Base-by-base conservation (phyloP, 2,888 invertebrate genomes). In the Brachypalpus laphriformis region DNA sequence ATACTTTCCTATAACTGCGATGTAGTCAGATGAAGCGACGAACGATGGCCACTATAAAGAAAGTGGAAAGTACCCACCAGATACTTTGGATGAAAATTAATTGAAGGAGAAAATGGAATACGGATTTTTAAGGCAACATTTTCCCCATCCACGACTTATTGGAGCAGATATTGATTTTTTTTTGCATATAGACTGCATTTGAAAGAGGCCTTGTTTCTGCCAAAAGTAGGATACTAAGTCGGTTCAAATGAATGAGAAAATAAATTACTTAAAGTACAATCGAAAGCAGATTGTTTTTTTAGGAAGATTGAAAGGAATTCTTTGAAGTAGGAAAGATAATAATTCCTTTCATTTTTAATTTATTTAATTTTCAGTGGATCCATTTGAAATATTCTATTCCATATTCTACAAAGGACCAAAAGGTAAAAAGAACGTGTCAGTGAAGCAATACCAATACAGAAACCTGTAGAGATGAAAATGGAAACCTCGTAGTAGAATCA, bases 61-160 rank as follows among this genome's bases (percentile, higher is more conserved):
- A 85, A 85, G 80, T 85, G 83, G 83, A 85, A 85, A 85, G 83
- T 85, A 78, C 77, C 57, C 18, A 59, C 47, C 25, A 63, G 71
- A 72, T 49, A 72, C 45, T 70, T 66, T 78, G 54, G 74, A 80
- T 74, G 80, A 31, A 80, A 80, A 80, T 80, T 80, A 85, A 85
- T 80, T 71, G 74, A 85, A 75, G 83, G 75, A 75, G 80, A 85
- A 71, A 80, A 75, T 65, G 45, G 45, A 75, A 66, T 51, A 70
- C 77, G 70, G 63, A 72, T 57, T 72, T 72, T 72, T 65, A 70
- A 57, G 61, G 70, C 47, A 49, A 47, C 63, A 61, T 82, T 82
- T 82, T 82, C 76, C 63, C 70, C 63, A 65, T 65, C 25, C 34
- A 63, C 25, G 20, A 42, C 31, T 42, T 56, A 37, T 57, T 47